Evolutionary conservation across 2,797 vertebrate species (phyloP).

Genomic region (Cercopithecus neglectus): DNA sequence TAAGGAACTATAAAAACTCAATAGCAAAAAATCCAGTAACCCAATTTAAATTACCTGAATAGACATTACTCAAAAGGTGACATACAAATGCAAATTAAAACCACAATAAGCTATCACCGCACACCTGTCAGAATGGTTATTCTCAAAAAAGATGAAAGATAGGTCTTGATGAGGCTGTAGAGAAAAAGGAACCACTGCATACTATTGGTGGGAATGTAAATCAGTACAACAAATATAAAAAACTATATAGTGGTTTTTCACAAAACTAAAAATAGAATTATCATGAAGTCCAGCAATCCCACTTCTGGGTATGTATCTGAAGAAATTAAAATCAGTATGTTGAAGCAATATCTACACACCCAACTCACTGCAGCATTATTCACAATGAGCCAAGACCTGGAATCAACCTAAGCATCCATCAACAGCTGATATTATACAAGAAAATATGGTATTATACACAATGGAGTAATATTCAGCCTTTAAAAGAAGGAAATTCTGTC

Average conservation of each 20-base stretch:
- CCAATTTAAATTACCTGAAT: background rate
- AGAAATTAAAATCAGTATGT: background rate
- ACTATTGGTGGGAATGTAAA: background rate
- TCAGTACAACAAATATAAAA: background rate
- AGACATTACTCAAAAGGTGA: background rate
- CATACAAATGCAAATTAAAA: background rate
- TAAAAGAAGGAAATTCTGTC: background rate
- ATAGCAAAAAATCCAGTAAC: background rate
- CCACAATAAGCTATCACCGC: too few species aligned
- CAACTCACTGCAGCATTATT: background rate
- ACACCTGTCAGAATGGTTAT: too few species aligned
- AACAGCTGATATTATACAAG: background rate
- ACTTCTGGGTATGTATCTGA: background rate
- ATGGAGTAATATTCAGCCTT: background rate
- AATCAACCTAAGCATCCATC: background rate
- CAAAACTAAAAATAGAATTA: background rate
- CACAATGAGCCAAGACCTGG: background rate
- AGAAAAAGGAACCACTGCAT: background rate
- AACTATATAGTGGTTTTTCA: background rate
- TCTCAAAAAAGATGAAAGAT: background rate
- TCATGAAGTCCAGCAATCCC: background rate
- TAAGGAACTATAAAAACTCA: background rate
- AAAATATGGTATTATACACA: background rate
- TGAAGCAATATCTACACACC: background rate
- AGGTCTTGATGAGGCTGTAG: background rate